These are phyloP conservation scores for Brachionus plicatilis DNA, from an alignment of 1,140 invertebrate species.

Conservation along the genomic window DNA sequence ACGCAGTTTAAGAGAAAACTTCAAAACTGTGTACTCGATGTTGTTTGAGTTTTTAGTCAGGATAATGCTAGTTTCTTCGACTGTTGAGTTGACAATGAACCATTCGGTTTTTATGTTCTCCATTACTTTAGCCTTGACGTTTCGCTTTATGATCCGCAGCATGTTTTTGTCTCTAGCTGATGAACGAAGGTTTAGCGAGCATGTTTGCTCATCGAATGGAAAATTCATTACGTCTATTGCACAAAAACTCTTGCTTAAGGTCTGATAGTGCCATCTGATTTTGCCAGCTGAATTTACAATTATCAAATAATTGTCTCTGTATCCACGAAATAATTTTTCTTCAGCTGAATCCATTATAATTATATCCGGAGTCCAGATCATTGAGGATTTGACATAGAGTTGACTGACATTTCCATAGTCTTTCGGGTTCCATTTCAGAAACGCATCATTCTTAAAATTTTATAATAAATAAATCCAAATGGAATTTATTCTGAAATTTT, in stretches of 20 bases:
- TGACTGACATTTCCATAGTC: conserved; percentile 4
- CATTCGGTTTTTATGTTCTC: conserved; percentile 34
- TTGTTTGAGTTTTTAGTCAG: background rate
- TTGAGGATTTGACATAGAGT: conserved; percentile 14
- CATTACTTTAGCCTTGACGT: conserved; percentile 16
- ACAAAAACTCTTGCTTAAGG: background rate
- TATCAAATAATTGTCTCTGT: conserved; percentile 37
- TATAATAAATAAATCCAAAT: background rate
- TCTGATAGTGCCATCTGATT: conserved; percentile 35
- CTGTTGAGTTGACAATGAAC: conserved; percentile 31
- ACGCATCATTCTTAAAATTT: background rate
- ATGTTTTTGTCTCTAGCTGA: background rate
- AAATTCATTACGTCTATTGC: conserved; percentile 26
- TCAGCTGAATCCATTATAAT: conserved; percentile 37
- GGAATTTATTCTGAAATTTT: too few relatives aligned
- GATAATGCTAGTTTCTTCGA: conserved; percentile 13
- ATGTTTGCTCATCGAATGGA: conserved; percentile 35
- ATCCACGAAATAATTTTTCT: conserved; percentile 19
- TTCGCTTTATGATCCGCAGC: background rate
- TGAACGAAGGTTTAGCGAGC: conserved; percentile 18
- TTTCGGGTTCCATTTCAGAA: conserved; percentile 24
- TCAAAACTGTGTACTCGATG: conserved; percentile 1
- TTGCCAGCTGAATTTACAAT: conserved; percentile 35
- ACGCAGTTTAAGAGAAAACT: conserved; percentile 5
- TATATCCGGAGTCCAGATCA: conserved; percentile 39